Evolutionary conservation across 2,888 invertebrate genomes (phyloP).

Genomic region (Polydesmus complanatus): DNA sequence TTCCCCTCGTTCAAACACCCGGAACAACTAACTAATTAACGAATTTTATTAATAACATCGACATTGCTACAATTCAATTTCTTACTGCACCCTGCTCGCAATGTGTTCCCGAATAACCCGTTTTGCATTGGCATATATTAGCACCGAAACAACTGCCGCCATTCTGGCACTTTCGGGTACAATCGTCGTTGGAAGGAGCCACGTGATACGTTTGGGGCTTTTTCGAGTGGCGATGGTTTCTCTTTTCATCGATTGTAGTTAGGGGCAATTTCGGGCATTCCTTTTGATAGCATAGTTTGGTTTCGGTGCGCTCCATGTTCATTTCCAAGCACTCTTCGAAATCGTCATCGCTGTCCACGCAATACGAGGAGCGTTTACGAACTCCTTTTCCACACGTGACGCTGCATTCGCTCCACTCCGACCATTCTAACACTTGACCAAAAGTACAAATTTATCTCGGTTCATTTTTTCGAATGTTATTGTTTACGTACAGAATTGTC

Average conservation of each 20-base stretch:
- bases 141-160: constrained; percentile 7
- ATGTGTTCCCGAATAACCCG: constrained; percentile 8
- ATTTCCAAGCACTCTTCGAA: constrained; percentile 16
- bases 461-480: background rate
- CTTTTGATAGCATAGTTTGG: background rate
- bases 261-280: background rate
- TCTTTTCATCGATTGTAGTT: background rate
- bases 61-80: background rate
- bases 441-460: background rate
- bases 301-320: constrained; percentile 13
- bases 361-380: constrained; percentile 16
- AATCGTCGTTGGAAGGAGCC: background rate
- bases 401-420: constrained; percentile 16
- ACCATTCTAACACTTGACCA: constrained; percentile 15
- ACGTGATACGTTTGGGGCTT: background rate
- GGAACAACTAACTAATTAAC: constrained; percentile 7
- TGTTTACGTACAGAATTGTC: constrained; percentile 4
- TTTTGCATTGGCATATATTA: constrained; percentile 6
- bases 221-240: background rate
- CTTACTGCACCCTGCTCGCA: constrained; percentile 12
- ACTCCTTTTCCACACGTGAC: constrained; percentile 15
- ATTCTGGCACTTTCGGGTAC: constrained; percentile 8
- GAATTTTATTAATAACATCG: too few species aligned
- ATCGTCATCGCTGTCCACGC: constrained; percentile 15
- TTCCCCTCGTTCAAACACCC: constrained; percentile 13